Base-by-base conservation (phyloP, 2,888 invertebrate genomes). In the Mystacides longicornis region DNA sequence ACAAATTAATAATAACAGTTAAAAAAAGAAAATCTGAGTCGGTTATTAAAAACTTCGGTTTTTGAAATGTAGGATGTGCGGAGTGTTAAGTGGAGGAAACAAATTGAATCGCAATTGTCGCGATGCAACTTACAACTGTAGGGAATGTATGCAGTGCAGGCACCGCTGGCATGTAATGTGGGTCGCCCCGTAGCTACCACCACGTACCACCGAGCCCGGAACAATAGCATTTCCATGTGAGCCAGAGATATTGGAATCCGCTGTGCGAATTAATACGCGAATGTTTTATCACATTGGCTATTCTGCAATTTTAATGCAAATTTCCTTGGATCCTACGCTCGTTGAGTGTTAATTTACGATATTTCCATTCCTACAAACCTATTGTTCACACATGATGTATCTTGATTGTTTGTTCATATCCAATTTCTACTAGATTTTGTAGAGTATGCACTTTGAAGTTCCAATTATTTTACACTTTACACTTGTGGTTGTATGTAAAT, bases 301-400 rank as follows among this genome's bases (percentile, higher is more conserved):
- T 57, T 52, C 43, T 37, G 54, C 46, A 56, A 56, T 51, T 54
- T 53, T 54, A 54, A 59, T 59, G 56, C 59, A 59, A 59, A 59
- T 59, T 59, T 56, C 18, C 31, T 37, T 42, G 53, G 53, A 58
- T 56, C 42, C 52, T 43, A 22, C 19, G 18, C 46, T 23, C n/a
- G n/a, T n/a, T n/a, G n/a, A n/a, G n/a, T n/a, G n/a, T n/a, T n/a
- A n/a, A n/a, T n/a, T n/a, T n/a, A n/a, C n/a, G n/a, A n/a, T n/a
- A n/a, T n/a, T n/a, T n/a, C n/a, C n/a, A n/a, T n/a, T n/a, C n/a
- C n/a, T n/a, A n/a, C n/a, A n/a, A n/a, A n/a, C n/a, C n/a, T n/a
- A n/a, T n/a, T n/a, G n/a, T n/a, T n/a, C n/a, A n/a, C n/a, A n/a
- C n/a, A n/a, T n/a, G n/a, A n/a, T n/a, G n/a, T n/a, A n/a, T n/a